Percentiles rank a stretch among this genome's conserved stretches.
These are phyloP conservation scores for Sebastes trivittatus DNA, from an alignment of 2,797 vertebrate species.

Conservation along the genomic window DNA sequence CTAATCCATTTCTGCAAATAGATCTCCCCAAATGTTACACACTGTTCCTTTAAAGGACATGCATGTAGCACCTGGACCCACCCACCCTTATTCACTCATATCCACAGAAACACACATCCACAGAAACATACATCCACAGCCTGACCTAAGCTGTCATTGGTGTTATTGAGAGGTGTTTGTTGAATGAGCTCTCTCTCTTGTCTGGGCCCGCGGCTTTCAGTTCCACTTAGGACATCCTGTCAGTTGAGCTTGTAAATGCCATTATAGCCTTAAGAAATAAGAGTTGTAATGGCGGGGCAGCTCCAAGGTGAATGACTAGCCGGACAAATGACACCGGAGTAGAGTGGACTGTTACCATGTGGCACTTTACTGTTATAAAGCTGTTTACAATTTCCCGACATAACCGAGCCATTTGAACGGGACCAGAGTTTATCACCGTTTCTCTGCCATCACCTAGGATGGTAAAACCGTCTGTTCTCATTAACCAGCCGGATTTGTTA, in stretches of 20 bases:
- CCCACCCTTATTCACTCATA: background rate
- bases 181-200: slow-evolving; percentile 2
- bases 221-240: slow-evolving; percentile 36
- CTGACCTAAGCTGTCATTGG: slow-evolving; percentile 33
- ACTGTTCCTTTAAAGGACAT: background rate
- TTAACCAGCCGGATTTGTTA: slow-evolving; percentile 9
- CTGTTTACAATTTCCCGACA: background rate
- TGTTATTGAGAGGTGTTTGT: slow-evolving; percentile 35
- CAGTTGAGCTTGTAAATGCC: slow-evolving; percentile 43
- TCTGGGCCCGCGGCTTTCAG: slow-evolving; percentile 17
- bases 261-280: slow-evolving; percentile 34
- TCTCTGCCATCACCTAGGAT: background rate
- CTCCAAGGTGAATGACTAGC: slow-evolving; percentile 36
- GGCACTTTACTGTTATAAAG: slow-evolving; percentile 1
- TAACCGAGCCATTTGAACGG: background rate
- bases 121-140: background rate
- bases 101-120: background rate
- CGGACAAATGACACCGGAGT: slow-evolving; percentile 16
- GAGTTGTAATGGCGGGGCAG: slow-evolving; percentile 18
- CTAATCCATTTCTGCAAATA: no score
- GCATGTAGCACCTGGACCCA: background rate
- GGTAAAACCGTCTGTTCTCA: background rate
- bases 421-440: background rate
- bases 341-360: background rate
- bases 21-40: no score